Conservation (phyloP, 2,888 invertebrate genomes). For the Phytoseiulus persimilis region DNA sequence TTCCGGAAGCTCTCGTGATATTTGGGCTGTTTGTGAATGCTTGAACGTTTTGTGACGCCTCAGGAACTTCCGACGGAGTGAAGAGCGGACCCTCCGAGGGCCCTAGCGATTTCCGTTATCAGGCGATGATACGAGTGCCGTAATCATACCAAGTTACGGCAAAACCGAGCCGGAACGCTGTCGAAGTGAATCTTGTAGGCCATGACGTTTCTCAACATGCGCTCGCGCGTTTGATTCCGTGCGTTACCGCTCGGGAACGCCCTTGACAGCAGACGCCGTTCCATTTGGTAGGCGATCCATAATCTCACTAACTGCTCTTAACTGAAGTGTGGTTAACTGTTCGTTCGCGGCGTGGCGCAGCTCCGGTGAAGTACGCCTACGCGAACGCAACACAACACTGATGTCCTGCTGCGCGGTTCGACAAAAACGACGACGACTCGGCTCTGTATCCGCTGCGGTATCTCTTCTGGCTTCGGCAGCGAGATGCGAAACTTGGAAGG, state of each 20-base stretch:
- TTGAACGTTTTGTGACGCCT: too few species aligned
- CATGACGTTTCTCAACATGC: neutral
- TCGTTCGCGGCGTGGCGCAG: neutral
- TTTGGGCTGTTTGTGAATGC: too few species aligned
- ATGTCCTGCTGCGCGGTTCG: neutral
- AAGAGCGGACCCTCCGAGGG: too few species aligned
- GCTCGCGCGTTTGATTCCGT: neutral
- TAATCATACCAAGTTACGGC: too few species aligned
- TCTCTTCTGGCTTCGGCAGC: neutral
- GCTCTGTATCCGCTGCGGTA: neutral
- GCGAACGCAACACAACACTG: neutral
- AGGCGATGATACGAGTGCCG: too few species aligned
- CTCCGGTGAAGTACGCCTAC: neutral
- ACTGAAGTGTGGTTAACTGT: neutral
- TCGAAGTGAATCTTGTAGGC: neutral
- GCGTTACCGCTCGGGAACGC: neutral
- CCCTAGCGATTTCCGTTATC: too few species aligned
- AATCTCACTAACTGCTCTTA: slow-evolving; percentile 5
- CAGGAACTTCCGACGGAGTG: too few species aligned
- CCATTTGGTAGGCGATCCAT: neutral
- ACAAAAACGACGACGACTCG: neutral
- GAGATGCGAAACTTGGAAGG: neutral
- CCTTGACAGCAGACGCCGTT: neutral
- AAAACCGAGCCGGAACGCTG: too few species aligned
- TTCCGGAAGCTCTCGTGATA: too few species aligned